A percentile compares a stretch with the other conserved stretches of the same genome.
Evolutionary conservation across 2,113 vertebrate species (phyloP).

Genomic region (Oncorhynchus tshawytscha): DNA sequence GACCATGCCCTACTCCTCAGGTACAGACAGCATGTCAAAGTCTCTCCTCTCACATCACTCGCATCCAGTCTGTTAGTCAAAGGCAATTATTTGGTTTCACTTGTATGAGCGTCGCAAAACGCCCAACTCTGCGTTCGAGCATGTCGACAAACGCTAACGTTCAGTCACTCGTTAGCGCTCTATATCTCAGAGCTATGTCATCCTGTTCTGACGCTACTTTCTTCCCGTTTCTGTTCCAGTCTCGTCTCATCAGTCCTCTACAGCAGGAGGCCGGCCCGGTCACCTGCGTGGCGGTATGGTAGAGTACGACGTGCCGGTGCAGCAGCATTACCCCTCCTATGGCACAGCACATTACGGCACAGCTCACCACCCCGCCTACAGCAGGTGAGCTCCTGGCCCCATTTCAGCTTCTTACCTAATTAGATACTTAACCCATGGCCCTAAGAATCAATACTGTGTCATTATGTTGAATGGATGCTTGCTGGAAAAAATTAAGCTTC

Average conservation of each 20-base stretch:
- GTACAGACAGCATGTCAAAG: slow-evolving; percentile 28
- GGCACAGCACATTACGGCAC: slow-evolving; percentile 47
- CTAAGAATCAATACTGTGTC: slow-evolving; percentile 46
- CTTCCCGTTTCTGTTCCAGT: slow-evolving; percentile 61
- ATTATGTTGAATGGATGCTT: slow-evolving; percentile 25
- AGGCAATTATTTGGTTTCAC: not conserved
- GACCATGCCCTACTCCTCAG: slow-evolving; percentile 78
- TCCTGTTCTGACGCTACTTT: not conserved
- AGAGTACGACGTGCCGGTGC: slow-evolving; percentile 76
- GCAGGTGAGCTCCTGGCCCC: slow-evolving; percentile 79
- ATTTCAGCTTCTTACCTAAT: slow-evolving; percentile 49
- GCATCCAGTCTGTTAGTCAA: not conserved
- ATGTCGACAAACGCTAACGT: no score
- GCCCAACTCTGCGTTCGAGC: no score
- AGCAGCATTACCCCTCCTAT: slow-evolving; percentile 75
- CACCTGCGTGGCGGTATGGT: slow-evolving; percentile 73
- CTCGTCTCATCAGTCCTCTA: slow-evolving; percentile 62
- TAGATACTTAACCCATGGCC: slow-evolving; percentile 50
- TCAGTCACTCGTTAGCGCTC: no score
- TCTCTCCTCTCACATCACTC: not conserved
- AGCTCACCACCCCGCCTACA: slow-evolving; percentile 78
- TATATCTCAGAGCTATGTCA: no score
- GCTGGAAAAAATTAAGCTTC: slow-evolving; percentile 17
- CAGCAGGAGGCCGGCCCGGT: slow-evolving; percentile 81
- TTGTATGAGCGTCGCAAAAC: no score